These are phyloP conservation scores for Enteromius mattozi DNA, from an alignment of 2,797 vertebrate genomes.

Conservation along the genomic window DNA sequence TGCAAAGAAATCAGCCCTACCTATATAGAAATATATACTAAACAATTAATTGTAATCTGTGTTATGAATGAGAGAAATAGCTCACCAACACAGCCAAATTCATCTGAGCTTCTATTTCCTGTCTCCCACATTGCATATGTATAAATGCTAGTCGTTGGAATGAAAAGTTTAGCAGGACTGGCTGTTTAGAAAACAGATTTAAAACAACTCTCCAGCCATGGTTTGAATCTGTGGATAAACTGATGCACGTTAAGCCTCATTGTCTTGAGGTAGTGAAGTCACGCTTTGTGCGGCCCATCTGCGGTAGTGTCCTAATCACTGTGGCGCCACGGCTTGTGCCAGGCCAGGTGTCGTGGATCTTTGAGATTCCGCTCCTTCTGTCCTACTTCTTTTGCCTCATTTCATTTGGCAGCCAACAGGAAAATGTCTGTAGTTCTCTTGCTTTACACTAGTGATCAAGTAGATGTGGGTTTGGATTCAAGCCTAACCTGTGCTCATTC, in stretches of 20 bases:
- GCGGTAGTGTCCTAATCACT: constrained; percentile 52
- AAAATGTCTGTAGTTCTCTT: constrained; percentile 48
- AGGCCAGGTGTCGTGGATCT: constrained; percentile 71
- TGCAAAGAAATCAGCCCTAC: background rate
- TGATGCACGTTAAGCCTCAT: constrained; percentile 42
- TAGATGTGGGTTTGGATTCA: constrained; percentile 62
- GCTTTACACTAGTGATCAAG: constrained; percentile 59
- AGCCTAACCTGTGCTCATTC: constrained; percentile 47
- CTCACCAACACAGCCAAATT: too few species aligned
- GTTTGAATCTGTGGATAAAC: background rate
- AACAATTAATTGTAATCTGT: background rate
- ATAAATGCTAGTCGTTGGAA: background rate
- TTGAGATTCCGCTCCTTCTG: constrained; percentile 53
- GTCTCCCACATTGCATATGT: too few species aligned
- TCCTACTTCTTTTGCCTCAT: constrained; percentile 61
- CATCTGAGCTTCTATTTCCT: too few species aligned
- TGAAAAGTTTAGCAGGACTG: background rate
- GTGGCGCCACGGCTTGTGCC: constrained; percentile 64
- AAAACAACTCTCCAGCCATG: constrained; percentile 19
- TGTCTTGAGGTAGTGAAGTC: constrained; percentile 44
- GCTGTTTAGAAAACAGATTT: background rate
- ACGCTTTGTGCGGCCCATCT: constrained; percentile 42
- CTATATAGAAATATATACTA: background rate
- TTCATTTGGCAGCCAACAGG: constrained; percentile 64
- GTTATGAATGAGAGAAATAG: background rate